Conservation (phyloP, 2,888 invertebrate species). For the Tachystola acroxantha region DNA sequence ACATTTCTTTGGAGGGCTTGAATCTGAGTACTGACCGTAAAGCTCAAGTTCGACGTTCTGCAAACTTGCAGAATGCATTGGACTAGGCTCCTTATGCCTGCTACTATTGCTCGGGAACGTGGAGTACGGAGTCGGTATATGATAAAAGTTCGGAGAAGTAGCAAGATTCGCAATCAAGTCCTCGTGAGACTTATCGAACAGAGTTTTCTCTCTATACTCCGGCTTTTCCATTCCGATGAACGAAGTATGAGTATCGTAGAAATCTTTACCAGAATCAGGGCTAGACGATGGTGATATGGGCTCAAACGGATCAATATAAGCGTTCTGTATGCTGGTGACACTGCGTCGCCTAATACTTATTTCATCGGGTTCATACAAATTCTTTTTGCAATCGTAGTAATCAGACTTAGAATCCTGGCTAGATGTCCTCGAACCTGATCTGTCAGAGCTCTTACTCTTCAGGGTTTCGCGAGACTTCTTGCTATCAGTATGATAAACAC, state of each 20-base stretch:
- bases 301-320: conserved; percentile 63
- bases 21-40: conserved; percentile 60
- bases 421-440: conserved; percentile 81
- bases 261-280: conserved; percentile 82
- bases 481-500: conserved; percentile 81
- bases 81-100: conserved; percentile 72
- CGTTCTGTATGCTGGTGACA: conserved; percentile 53
- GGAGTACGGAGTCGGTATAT: conserved; percentile 79
- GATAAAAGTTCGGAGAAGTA: conserved; percentile 69
- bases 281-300: conserved; percentile 80
- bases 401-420: conserved; percentile 86
- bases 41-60: conserved; percentile 85
- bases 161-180: conserved; percentile 76
- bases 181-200: conserved; percentile 78
- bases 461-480: conserved; percentile 81
- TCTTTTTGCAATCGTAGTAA: conserved; percentile 82
- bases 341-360: conserved; percentile 48
- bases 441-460: conserved; percentile 80
- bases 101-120: conserved; percentile 80
- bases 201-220: conserved; percentile 71
- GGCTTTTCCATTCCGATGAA: conserved; percentile 66
- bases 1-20: conserved; percentile 52
- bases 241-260: conserved; percentile 74
- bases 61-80: conserved; percentile 82
- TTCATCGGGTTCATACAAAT: conserved; percentile 60